These are phyloP conservation scores for Stegodyphus dumicola DNA, from an alignment of 1,140 invertebrate species.

Conservation along the genomic window DNA sequence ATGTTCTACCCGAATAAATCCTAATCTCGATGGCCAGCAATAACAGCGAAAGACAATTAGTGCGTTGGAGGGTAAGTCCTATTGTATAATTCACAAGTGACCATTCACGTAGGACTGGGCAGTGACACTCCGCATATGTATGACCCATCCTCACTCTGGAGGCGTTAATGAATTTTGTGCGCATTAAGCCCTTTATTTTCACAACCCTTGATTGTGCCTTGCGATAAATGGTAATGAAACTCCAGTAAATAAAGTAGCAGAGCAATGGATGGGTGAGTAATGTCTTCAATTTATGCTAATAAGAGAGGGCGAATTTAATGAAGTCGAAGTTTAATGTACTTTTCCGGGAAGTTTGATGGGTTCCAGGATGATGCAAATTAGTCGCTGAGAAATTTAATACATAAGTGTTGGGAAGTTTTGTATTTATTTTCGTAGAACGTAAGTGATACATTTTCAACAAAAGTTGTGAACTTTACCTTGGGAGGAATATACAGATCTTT, in stretches of 20 bases:
- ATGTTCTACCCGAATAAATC: constrained; percentile 7
- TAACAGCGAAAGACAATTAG: constrained; percentile 22
- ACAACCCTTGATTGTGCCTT: constrained; percentile 5
- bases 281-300: constrained; percentile 43
- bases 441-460: too few species aligned
- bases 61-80: neutral
- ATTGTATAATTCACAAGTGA: constrained; percentile 33
- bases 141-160: neutral
- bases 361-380: neutral
- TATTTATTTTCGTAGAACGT: too few species aligned
- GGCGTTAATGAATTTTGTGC: constrained; percentile 38
- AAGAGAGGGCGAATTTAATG: constrained; percentile 28
- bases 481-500: too few species aligned
- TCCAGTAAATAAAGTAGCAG: constrained; percentile 15
- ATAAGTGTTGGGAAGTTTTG: too few species aligned
- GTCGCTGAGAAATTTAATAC: too few species aligned
- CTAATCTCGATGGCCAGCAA: constrained; percentile 9
- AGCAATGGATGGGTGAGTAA: neutral
- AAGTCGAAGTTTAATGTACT: constrained; percentile 36
- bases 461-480: too few species aligned
- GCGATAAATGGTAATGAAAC: constrained; percentile 45
- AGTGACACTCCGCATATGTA: neutral
- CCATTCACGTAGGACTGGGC: constrained; percentile 11
- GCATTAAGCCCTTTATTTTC: constrained; percentile 41
- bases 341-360: constrained; percentile 2